phyloP scores from a whole-genome alignment of 1,140 invertebrate genomes.

The Eriocheir sinensis region DNA sequence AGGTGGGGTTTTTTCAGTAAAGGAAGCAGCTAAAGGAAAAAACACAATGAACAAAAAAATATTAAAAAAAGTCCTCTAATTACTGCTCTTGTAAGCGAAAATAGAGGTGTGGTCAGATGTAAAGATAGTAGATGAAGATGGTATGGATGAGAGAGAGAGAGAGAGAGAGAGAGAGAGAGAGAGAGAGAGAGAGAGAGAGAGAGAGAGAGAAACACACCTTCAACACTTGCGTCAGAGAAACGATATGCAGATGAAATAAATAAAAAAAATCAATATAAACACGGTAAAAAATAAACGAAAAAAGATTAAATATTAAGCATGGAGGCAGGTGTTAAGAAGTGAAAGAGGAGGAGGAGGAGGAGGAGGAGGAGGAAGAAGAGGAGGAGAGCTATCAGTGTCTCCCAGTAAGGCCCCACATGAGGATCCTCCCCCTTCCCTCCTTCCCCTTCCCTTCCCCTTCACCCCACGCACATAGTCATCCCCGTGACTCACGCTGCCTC shows the following conservation, averaged over 20 bases:
- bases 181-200: conserved; percentile 29
- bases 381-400: not conserved
- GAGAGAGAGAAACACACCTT: not conserved
- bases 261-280: not conserved
- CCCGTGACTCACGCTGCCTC: not conserved
- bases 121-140: not conserved
- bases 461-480: not conserved
- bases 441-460: not conserved
- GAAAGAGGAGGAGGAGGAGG: not conserved
- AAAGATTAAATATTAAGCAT: not conserved
- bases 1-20: too few relatives aligned
- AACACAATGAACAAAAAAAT: too few relatives aligned
- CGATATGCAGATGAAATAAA: not conserved
- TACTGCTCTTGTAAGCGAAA: too few relatives aligned
- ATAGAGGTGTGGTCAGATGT: not conserved
- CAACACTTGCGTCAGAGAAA: not conserved
- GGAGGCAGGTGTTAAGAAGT: not conserved
- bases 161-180: conserved; percentile 24
- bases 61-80: too few relatives aligned
- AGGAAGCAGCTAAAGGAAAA: too few relatives aligned
- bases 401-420: conserved; percentile 1
- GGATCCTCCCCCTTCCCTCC: not conserved
- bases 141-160: not conserved
- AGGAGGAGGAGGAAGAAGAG: not conserved
- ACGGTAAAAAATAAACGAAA: not conserved